Evolutionary conservation across 2,888 invertebrate genomes (phyloP), one percentile per base, ranked within the genome.

Genomic region (Drosophila dives): DNA sequence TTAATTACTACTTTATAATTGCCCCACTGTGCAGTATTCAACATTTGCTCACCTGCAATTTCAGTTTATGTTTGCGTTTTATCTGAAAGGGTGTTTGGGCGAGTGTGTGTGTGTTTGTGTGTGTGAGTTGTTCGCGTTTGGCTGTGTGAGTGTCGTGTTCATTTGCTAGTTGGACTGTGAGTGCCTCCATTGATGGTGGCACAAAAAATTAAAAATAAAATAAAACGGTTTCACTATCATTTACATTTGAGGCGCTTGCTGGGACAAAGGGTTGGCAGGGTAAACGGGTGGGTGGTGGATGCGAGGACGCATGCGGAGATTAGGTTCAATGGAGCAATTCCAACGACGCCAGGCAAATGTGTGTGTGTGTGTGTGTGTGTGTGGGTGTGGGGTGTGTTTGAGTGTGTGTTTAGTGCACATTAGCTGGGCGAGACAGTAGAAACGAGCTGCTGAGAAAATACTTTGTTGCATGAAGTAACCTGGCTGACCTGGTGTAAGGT

Each of bases 191-290:
- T 66, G 74, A 53, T 60, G 60, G 60, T 53, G 64, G 63, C 50
- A 72, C 58, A 61, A 36, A 54, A 66, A 40, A 54, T 15, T 40
- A 56, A 62, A 62, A 59, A 48, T 10, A n/a, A 55, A 38, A 26
- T 5, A 26, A 33, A 50, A 64, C 67, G 64, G 67, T 83, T 83
- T 81, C 74, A 89, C 89, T 86, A 77, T 89, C 86, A 78, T 78
- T 83, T 77, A 62, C 71, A 72, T 65, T 77, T 72, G 64, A 33
- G 32, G 23, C 15, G 54, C n/a, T 38, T 48, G 65, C 10, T 4
- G 32, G 33, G 40, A 29, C 69, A 77, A 79, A 73, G 73, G 72
- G 76, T 76, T 81, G 71, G 55, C 15, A 15, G 7, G n/a, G 15
- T 11, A 17, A 17, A 34, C 34, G 23, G 23, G 26, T 8, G 36